Percentiles rank a stretch among this genome's conserved stretches.
Conservation (phyloP, 2,113 vertebrate species). For the Strigops habroptila region DNA sequence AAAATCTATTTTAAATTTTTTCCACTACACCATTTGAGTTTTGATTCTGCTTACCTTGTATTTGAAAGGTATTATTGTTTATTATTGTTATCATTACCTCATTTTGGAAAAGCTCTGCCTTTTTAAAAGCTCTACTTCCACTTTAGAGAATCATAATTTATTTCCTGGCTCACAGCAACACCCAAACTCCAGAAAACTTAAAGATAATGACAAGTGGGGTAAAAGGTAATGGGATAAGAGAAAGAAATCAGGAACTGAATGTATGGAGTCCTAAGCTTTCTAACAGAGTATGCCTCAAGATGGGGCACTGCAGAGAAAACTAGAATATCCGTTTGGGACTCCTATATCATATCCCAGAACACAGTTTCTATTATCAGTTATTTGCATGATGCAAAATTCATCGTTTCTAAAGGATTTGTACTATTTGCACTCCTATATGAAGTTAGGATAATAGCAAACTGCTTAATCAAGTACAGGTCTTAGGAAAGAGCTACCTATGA, state of each 20-base stretch:
- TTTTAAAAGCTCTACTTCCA: neutral
- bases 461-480: neutral
- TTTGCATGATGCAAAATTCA: neutral
- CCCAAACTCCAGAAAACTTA: neutral
- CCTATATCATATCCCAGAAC: neutral
- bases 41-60: constrained; percentile 31
- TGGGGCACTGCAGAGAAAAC: neutral
- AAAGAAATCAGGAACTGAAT: neutral
- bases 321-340: neutral
- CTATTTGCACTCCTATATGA: neutral
- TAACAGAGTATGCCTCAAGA: neutral
- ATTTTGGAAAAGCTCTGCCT: neutral
- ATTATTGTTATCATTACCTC: neutral
- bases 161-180: neutral
- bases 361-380: neutral
- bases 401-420: neutral
- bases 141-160: neutral
- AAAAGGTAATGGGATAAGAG: neutral
- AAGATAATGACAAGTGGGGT: neutral
- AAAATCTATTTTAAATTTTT: constrained; percentile 74
- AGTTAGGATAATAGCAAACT: neutral
- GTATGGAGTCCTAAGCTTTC: neutral
- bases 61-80: neutral
- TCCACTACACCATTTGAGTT: constrained; percentile 60
- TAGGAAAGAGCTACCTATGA: neutral